Percentiles rank a stretch among this genome's conserved stretches.
Conservation (phyloP, 2,113 vertebrate genomes). For the Zosterops lateralis region DNA sequence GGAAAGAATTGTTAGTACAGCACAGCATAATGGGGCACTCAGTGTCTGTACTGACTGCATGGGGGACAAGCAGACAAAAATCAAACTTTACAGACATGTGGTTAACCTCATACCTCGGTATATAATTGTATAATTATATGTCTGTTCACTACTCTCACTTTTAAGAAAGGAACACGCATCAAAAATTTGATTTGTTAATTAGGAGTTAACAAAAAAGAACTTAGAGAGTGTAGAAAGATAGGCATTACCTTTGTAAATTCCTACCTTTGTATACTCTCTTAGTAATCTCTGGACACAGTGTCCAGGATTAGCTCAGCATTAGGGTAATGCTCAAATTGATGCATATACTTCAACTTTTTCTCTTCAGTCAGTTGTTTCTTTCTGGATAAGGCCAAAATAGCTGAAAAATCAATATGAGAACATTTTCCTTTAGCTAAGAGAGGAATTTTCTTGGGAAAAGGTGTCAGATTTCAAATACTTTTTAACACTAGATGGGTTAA, state of each 20-base stretch:
- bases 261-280: too few species aligned
- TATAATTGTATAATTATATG: not conserved
- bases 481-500: not conserved
- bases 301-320: not conserved
- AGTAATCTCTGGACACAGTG: too few species aligned
- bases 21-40: accelerated
- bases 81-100: too few species aligned
- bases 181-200: not conserved
- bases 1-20: not conserved
- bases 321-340: accelerated
- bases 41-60: not conserved
- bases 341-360: not conserved
- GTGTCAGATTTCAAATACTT: not conserved
- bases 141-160: not conserved
- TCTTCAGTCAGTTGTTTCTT: not conserved
- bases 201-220: not conserved
- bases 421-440: not conserved
- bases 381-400: not conserved
- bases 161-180: not conserved
- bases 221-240: accelerated
- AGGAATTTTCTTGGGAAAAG: not conserved
- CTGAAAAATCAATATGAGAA: not conserved
- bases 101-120: not conserved
- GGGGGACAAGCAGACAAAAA: not conserved
- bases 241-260: not conserved